Base-by-base conservation (phyloP, 2,113 vertebrate species). In the Rutilus rutilus region DNA sequence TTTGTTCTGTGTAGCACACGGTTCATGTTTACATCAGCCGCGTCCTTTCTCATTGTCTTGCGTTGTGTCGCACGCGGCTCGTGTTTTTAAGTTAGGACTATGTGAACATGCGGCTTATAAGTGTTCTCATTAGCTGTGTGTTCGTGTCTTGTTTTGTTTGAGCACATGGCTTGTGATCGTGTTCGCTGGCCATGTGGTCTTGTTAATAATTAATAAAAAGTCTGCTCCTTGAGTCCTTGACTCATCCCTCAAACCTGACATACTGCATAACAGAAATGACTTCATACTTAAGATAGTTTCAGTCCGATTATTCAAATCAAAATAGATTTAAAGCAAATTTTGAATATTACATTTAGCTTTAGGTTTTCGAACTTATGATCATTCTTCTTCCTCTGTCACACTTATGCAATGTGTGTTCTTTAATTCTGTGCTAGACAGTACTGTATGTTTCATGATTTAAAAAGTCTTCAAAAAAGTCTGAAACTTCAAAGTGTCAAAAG, bases 401-500 rank as follows among this genome's bases (percentile, higher is more conserved):
- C 12, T 5, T 78, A 10, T 36, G 17, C 36, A 36, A 21, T 36
- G 30, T 36, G 64, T 7, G 5, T 57, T 59, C 17, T 77, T 52
- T 33, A 60, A 3, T 60, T n/a, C 36, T 69, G 30, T 27, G n/a
- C n/a, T n/a, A n/a, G n/a, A 47, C 65, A 45, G 33, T 47, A 76
- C 36, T 27, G 47, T 77, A 52, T 84, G 50, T 69, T 74, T 30
- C 50, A 47, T 39, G 36, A 47, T 33, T 36, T 69, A 57, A 36
- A 78, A 23, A 57, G 19, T 57, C 54, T 57, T 57, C 54, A 42
- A 42, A 42, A 57, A 57, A 57, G 54, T 57, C 6, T 57, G 21
- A 57, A 57, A 57, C 60, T 50, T 82, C 50, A 85, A 85, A 71
- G 54, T 67, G 33, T 69, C 10, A 50, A 33, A 30, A 21, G 54